Evolutionary conservation across 2,888 invertebrate species (phyloP), one percentile per base, ranked within the genome.

Genomic region (Epinotia demarniana): DNA sequence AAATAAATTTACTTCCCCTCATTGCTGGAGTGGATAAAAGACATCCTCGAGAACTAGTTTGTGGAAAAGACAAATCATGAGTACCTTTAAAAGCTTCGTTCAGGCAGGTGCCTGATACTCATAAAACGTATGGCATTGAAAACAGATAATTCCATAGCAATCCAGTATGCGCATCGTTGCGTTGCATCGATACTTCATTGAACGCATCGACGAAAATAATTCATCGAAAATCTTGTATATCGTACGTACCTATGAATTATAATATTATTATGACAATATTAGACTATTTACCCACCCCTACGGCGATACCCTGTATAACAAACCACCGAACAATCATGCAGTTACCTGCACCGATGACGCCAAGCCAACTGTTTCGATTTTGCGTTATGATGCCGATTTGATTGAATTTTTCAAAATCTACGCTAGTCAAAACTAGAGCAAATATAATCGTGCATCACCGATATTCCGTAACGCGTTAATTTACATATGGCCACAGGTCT

Each of bases 1-100:
- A 8, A 9, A 9, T 39, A 39, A 39, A 39, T 39, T 8, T 6
- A 13, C 13, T n/a, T 49, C 16, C 16, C 16, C 12, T 16, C 6
- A n/a, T 53, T 53, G 49, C 49, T 49, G 1, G 4, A 16, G 49
- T 53, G 39, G n/a, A 27, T 58, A 27, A 46, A 23, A n/a, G 46
- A 12, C n/a, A 60, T n/a, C 60, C 12, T 39, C 1, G 9, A 39
- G 39, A 8, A 39, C 9, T 39, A 2, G 1, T 55, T 55, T 43
- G 16, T 27, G 57, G 43, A 72, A n/a, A 64, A 64, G 63, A 58
- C 72, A 64, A 72, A 64, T 58, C 60, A 72, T 58, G 60, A 66
- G 66, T 66, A 57, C 33, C 57, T 19, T 33, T 60, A 60, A 49
- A 18, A 60, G 58, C 63, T 43, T 61, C 43, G 57, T 57, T 55